A percentile compares a stretch with the other conserved stretches of the same genome.
Conservation (phyloP, 2,888 invertebrate species). For the Amorpha juglandis region DNA sequence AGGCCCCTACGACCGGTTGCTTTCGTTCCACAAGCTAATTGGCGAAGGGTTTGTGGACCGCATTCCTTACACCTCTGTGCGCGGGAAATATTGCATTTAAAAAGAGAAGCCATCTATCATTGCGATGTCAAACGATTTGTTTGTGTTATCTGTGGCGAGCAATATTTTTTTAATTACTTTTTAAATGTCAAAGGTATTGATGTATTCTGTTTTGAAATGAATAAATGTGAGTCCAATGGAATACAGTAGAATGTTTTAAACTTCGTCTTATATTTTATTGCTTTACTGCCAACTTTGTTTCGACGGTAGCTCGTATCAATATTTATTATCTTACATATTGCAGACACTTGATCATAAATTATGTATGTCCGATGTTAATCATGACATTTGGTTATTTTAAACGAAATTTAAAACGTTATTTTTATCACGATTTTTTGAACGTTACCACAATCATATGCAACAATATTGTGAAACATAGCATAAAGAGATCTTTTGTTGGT, state of each 20-base stretch:
- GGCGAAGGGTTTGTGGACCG: constrained; percentile 44
- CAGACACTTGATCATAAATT: constrained; percentile 2
- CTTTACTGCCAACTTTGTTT: constrained; percentile 2
- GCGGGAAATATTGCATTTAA: constrained; percentile 21
- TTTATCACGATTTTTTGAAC: neutral
- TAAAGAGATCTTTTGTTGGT: too few relatives aligned
- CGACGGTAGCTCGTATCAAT: neutral
- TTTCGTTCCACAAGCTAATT: constrained; percentile 62
- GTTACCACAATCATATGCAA: too few relatives aligned
- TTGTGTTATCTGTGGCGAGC: neutral
- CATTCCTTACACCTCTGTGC: constrained; percentile 48
- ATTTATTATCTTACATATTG: constrained; percentile 1
- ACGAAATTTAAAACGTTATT: neutral
- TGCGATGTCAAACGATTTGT: neutral
- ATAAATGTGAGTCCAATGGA: neutral
- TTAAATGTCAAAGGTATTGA: neutral
- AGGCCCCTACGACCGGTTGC: constrained; percentile 46
- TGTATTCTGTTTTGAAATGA: neutral
- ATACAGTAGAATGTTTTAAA: neutral
- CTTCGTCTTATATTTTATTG: neutral
- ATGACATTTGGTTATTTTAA: neutral
- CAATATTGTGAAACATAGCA: too few relatives aligned
- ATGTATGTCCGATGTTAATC: constrained; percentile 1
- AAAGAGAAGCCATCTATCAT: constrained; percentile 10
- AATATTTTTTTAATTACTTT: neutral